phyloP scores from a whole-genome alignment of 2,113 vertebrate genomes.

The Aspidoscelis tigris region DNA sequence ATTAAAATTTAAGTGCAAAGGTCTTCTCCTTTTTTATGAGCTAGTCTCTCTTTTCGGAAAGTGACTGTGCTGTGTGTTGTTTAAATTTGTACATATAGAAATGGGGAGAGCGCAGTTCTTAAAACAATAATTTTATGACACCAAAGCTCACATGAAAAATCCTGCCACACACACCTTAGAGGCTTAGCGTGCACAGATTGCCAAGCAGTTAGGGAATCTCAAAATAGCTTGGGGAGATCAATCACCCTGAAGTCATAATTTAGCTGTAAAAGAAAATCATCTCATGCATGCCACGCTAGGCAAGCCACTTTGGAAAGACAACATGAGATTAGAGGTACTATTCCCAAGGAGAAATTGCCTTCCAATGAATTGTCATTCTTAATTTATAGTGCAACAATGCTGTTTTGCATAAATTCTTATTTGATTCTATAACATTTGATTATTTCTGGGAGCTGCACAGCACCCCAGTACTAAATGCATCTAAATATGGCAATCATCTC shows the following conservation, averaged over 20 bases:
- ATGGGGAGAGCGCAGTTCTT: neutral
- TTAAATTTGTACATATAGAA: neutral
- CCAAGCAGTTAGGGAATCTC: constrained; percentile 27
- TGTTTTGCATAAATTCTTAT: constrained; percentile 40
- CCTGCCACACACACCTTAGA: neutral
- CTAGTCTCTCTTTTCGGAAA: no score
- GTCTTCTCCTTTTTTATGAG: no score
- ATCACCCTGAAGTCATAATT: neutral
- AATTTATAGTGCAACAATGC: constrained; percentile 59
- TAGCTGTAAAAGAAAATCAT: constrained; percentile 51
- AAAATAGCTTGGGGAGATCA: constrained; percentile 23
- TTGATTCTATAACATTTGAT: constrained; percentile 58
- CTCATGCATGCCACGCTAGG: constrained; percentile 25
- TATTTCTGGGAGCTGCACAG: constrained; percentile 52
- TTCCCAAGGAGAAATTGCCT: constrained; percentile 53
- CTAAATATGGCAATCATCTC: constrained; percentile 52
- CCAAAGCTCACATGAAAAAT: constrained; percentile 17
- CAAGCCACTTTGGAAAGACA: constrained; percentile 50
- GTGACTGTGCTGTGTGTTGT: no score
- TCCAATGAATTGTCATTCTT: constrained; percentile 55
- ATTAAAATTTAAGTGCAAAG: no score
- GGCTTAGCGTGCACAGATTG: constrained; percentile 19
- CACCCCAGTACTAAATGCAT: constrained; percentile 52
- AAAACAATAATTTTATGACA: neutral
- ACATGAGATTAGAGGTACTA: constrained; percentile 32